These are phyloP conservation scores for Drosophila obscura DNA, from an alignment of 1,140 invertebrate species.

Conservation along the genomic window DNA sequence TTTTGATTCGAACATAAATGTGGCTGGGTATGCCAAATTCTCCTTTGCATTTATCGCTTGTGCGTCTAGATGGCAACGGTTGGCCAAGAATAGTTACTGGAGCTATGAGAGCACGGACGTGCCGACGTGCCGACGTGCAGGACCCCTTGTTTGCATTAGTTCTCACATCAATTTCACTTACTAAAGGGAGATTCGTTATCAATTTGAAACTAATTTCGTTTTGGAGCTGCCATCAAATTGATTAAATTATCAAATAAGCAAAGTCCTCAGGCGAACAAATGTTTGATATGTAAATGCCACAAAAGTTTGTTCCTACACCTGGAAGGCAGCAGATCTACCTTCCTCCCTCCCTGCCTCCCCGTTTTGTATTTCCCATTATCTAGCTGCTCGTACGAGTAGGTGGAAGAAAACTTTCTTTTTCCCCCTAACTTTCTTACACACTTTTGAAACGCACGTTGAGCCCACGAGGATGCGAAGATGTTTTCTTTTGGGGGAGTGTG, in stretches of 20 bases:
- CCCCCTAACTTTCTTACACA: not conserved
- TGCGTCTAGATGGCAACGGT: no score
- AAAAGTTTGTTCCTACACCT: slow-evolving; percentile 16
- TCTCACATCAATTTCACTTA: not conserved
- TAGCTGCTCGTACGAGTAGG: no score
- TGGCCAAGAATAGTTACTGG: no score
- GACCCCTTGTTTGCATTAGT: no score
- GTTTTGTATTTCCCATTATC: no score
- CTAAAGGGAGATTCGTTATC: not conserved
- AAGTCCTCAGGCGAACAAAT: not conserved
- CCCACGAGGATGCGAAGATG: slow-evolving; percentile 14
- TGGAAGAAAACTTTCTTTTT: slow-evolving; percentile 7
- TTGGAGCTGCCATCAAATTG: not conserved
- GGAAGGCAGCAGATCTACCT: not conserved
- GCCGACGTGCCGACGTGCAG: no score
- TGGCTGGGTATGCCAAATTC: no score
- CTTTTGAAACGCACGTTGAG: slow-evolving; percentile 6
- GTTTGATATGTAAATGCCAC: no score
- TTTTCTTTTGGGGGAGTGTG: slow-evolving; percentile 2
- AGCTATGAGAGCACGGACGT: no score
- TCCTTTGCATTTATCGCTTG: no score
- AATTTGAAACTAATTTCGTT: not conserved
- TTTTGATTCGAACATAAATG: no score
- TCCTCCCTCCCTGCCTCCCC: not conserved
- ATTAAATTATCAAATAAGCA: slow-evolving; percentile 14